Evolutionary conservation across 2,888 invertebrate species (phyloP).

Genomic region (Cybosia mesomella): DNA sequence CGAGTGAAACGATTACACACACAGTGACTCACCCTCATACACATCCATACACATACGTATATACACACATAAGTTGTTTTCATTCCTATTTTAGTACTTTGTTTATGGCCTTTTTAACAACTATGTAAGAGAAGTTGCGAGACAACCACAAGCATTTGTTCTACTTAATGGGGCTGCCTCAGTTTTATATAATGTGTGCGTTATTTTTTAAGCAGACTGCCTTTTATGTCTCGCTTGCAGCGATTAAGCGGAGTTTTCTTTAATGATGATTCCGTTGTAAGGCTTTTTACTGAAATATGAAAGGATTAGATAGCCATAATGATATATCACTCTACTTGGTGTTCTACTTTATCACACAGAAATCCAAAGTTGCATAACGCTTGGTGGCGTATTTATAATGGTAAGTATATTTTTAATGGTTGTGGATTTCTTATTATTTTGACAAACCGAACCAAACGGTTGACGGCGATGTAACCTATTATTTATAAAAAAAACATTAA

Average conservation of each 20-base stretch:
- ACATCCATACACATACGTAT: neutral
- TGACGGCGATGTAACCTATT: no score
- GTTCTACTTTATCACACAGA: no score
- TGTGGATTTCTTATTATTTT: no score
- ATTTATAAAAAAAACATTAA: no score
- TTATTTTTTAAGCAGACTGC: neutral
- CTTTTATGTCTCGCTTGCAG: neutral
- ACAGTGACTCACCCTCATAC: no score
- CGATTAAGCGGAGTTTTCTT: neutral
- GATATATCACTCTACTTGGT: no score
- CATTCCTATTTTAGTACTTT: neutral
- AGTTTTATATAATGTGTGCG: neutral
- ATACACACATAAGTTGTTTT: neutral
- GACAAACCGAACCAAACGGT: no score
- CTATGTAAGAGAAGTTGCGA: conserved; percentile 1
- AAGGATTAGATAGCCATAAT: neutral
- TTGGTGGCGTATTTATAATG: neutral
- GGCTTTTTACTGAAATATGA: neutral
- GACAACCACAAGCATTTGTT: neutral
- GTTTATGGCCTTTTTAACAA: neutral
- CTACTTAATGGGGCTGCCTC: neutral
- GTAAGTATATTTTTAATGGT: neutral
- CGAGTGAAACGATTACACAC: neutral
- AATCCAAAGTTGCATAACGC: neutral
- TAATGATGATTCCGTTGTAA: neutral